A percentile compares a stretch with the other conserved stretches of the same genome.
These are phyloP conservation scores for Meriones unguiculatus DNA, from an alignment of 2,113 vertebrate genomes.

Conservation along the genomic window DNA sequence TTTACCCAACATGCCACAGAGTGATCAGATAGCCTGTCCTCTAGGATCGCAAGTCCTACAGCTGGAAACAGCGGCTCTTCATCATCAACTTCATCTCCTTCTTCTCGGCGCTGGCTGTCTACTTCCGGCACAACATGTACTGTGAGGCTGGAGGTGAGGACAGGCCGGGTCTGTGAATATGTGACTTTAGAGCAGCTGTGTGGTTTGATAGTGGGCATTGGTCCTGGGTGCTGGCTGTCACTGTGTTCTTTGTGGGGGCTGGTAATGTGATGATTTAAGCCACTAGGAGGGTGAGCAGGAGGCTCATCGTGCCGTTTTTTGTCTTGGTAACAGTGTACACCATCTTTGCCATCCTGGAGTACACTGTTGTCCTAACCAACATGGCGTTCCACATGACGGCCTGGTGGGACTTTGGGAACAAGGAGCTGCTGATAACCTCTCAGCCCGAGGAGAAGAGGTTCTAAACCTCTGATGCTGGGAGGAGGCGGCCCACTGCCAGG, in stretches of 20 bases:
- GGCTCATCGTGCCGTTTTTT: slow-evolving; percentile 42
- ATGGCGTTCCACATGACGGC: slow-evolving; percentile 99
- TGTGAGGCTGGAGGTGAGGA: slow-evolving; percentile 94
- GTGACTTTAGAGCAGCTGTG: not conserved
- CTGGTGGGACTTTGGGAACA: slow-evolving; percentile 96
- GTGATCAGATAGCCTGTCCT: slow-evolving; percentile 40
- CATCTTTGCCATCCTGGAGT: slow-evolving; percentile 96
- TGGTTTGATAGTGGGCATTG: not conserved
- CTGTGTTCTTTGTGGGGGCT: not conserved
- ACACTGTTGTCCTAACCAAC: slow-evolving; percentile 96
- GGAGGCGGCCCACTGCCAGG: slow-evolving; percentile 36
- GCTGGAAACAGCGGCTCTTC: slow-evolving; percentile 93
- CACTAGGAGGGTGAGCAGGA: not conserved
- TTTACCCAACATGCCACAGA: not conserved
- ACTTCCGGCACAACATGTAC: slow-evolving; percentile 94
- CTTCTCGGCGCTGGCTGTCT: slow-evolving; percentile 88
- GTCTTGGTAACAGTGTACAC: slow-evolving; percentile 91
- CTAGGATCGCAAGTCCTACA: slow-evolving; percentile 93
- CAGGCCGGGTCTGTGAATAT: not conserved
- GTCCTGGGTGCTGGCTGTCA: not conserved
- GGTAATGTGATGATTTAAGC: not conserved
- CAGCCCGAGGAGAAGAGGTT: slow-evolving; percentile 93
- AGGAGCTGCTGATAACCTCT: slow-evolving; percentile 93
- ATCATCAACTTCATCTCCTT: slow-evolving; percentile 91
- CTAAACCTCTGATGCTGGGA: slow-evolving; percentile 80